These are phyloP conservation scores for Hirudinaria manillensis DNA, from an alignment of 2,888 invertebrate species.

Conservation along the genomic window DNA sequence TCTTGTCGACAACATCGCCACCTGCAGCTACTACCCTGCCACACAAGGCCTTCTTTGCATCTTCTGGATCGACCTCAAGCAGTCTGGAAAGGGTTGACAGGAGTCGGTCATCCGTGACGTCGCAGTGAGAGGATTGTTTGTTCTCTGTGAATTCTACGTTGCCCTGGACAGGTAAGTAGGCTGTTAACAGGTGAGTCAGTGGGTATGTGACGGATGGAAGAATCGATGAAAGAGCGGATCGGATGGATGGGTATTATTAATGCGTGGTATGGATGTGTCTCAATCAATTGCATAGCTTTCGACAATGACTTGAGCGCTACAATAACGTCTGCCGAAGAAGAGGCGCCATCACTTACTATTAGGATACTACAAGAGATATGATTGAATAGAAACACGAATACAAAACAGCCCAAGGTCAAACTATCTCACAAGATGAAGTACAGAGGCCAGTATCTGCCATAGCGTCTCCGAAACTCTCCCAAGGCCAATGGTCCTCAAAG, in stretches of 20 bases:
- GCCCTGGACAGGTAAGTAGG: slow-evolving; percentile 60
- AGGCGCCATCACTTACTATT: no score
- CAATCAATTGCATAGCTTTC: no score
- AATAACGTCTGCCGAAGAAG: no score
- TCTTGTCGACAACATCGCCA: slow-evolving; percentile 83
- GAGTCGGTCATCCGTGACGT: slow-evolving; percentile 56
- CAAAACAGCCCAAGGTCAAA: neutral
- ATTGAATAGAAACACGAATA: no score
- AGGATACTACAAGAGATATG: no score
- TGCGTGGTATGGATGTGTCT: no score
- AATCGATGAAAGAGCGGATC: no score
- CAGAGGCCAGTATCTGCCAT: slow-evolving; percentile 83
- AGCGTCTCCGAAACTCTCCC: slow-evolving; percentile 73
- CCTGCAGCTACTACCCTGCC: slow-evolving; percentile 85
- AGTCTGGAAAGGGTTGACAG: slow-evolving; percentile 61
- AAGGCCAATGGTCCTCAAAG: slow-evolving; percentile 81
- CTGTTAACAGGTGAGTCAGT: neutral
- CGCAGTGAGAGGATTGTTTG: slow-evolving; percentile 52
- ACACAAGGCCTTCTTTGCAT: slow-evolving; percentile 70
- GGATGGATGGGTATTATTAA: no score
- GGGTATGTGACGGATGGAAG: no score
- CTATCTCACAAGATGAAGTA: slow-evolving; percentile 69
- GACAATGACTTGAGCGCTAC: no score
- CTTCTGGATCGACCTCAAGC: slow-evolving; percentile 64
- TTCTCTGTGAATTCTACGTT: slow-evolving; percentile 61